Conservation (phyloP, 2,888 invertebrate genomes). For the Xanthostigma xanthostigma region DNA sequence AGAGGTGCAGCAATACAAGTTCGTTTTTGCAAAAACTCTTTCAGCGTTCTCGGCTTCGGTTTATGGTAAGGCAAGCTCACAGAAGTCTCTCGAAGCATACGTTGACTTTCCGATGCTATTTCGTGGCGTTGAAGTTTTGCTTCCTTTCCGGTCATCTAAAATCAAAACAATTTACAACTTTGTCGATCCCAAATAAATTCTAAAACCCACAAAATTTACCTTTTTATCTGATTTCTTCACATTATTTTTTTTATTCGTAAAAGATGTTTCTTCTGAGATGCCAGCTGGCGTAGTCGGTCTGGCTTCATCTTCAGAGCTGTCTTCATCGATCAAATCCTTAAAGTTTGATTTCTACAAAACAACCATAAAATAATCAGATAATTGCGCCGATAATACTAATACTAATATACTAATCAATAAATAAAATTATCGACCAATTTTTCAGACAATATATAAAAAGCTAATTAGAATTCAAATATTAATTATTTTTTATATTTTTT, state of each 20-base stretch:
- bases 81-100: constrained; percentile 59
- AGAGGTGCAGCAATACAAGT: constrained; percentile 30
- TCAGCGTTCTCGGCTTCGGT: constrained; percentile 61
- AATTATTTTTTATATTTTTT: too few relatives aligned
- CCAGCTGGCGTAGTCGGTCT: constrained; percentile 15
- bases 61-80: constrained; percentile 74
- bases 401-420: too few relatives aligned
- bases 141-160: constrained; percentile 48
- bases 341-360: constrained; percentile 16
- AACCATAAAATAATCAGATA: neutral
- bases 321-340: constrained; percentile 37
- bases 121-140: constrained; percentile 55
- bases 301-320: constrained; percentile 35
- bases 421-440: too few relatives aligned
- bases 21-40: constrained; percentile 55
- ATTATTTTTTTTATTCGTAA: constrained; percentile 4
- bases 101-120: constrained; percentile 72
- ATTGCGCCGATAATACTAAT: too few relatives aligned
- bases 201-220: constrained; percentile 11
- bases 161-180: constrained; percentile 8
- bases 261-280: constrained; percentile 6
- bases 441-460: too few relatives aligned
- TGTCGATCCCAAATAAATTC: constrained; percentile 16
- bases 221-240: neutral
- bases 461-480: too few relatives aligned